phyloP scores from a whole-genome alignment of 2,113 vertebrate genomes.

The Callochromis pleurospilus region DNA sequence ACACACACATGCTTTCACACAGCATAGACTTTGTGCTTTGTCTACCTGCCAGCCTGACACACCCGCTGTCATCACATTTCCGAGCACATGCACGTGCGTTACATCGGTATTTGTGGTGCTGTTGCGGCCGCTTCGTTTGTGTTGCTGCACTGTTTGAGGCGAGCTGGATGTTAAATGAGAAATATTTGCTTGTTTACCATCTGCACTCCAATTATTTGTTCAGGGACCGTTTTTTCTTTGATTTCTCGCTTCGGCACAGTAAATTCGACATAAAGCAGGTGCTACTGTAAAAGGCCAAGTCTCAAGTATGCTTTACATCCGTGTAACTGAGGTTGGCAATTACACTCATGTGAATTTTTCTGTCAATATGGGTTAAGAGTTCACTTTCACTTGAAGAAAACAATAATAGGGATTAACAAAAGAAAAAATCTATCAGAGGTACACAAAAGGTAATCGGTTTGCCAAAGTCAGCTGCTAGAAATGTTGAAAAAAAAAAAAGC shows the following conservation, averaged over 20 bases:
- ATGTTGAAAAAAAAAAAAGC: not conserved
- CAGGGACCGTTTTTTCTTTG: not conserved
- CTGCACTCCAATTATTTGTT: not conserved
- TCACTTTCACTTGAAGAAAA: not conserved
- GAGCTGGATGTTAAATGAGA: constrained; percentile 11
- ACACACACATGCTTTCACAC: not conserved
- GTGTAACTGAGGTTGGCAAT: not conserved
- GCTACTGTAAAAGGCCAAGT: not conserved
- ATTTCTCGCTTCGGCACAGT: not conserved
- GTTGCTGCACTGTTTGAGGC: constrained; percentile 19
- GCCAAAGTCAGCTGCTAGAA: not conserved
- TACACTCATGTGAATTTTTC: not conserved
- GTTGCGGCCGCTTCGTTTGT: constrained; percentile 22
- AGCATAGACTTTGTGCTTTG: constrained; percentile 24
- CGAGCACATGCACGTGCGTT: not conserved
- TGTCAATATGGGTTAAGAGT: not conserved
- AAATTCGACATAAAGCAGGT: not conserved
- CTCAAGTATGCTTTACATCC: not conserved
- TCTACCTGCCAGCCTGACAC: constrained; percentile 42
- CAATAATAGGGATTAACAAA: not conserved
- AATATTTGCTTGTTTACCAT: constrained; percentile 8
- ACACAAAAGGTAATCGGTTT: not conserved
- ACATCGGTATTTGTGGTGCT: constrained; percentile 4
- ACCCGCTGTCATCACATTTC: constrained; percentile 40
- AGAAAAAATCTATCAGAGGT: not conserved